phyloP scores from a whole-genome alignment of 1,140 invertebrate genomes.

The Brachionus asplanchnoidis region DNA sequence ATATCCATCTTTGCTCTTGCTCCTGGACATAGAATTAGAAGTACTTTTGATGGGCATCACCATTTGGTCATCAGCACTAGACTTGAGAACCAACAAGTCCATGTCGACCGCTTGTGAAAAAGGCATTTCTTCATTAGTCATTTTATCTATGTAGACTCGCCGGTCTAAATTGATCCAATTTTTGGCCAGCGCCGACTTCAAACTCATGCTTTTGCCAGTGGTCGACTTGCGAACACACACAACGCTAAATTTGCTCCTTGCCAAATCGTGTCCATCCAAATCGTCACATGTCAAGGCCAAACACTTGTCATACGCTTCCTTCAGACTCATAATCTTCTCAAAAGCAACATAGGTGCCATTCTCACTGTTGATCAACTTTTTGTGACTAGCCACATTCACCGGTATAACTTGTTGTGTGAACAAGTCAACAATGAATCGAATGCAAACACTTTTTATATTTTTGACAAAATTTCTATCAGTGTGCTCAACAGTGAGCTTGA shows the following conservation, averaged over 20 bases:
- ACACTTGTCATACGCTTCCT: slow-evolving; percentile 29
- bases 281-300: slow-evolving; percentile 8
- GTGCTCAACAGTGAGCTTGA: slow-evolving; percentile 2
- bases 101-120: slow-evolving; percentile 39
- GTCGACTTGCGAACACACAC: not conserved
- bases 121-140: not conserved
- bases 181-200: slow-evolving; percentile 30
- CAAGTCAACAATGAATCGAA: slow-evolving; percentile 7
- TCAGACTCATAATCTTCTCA: not conserved
- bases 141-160: slow-evolving; percentile 18
- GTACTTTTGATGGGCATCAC: not conserved
- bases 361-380: not conserved
- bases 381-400: not conserved
- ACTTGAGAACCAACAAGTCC: not conserved
- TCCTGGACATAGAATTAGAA: not conserved
- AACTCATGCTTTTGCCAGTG: slow-evolving; percentile 17
- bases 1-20: slow-evolving; percentile 8
- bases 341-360: not conserved
- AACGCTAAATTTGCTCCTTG: not conserved
- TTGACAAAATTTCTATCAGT: slow-evolving; percentile 33
- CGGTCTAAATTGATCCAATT: slow-evolving; percentile 18
- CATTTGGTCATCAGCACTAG: not conserved
- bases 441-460: not conserved
- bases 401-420: not conserved
- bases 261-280: not conserved